Percentiles rank a stretch among this genome's conserved stretches.
Conservation (phyloP, 1,140 invertebrate genomes). For the Drosophila sucinea region DNA sequence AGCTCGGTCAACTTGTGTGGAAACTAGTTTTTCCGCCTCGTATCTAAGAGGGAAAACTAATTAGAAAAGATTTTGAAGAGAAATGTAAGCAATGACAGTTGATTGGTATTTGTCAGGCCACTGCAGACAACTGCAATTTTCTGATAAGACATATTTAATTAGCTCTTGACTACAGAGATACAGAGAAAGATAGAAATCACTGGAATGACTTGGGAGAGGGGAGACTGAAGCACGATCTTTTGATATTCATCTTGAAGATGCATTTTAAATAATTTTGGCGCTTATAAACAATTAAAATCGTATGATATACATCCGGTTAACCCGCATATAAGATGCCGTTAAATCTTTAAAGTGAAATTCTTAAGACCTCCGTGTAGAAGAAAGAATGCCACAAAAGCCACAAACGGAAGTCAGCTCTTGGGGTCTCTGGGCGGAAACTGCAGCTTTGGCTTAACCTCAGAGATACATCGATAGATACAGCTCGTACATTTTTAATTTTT, state of each 20-base stretch:
- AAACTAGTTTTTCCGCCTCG: slow-evolving; percentile 9
- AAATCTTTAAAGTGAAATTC: slow-evolving; percentile 77
- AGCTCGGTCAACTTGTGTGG: slow-evolving; percentile 4
- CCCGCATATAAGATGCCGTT: slow-evolving; percentile 53
- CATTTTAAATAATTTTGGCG: not conserved
- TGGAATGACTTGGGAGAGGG: slow-evolving; percentile 28
- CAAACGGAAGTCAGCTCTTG: slow-evolving; percentile 57
- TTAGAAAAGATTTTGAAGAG: slow-evolving; percentile 60
- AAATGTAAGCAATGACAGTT: slow-evolving; percentile 69
- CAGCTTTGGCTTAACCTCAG: slow-evolving; percentile 56
- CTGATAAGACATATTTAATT: slow-evolving; percentile 73
- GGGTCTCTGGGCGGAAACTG: slow-evolving; percentile 57
- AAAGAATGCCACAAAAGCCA: slow-evolving; percentile 51
- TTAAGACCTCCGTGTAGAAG: slow-evolving; percentile 47
- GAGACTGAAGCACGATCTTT: not conserved
- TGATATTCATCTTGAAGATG: not conserved
- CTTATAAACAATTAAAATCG: slow-evolving; percentile 55
- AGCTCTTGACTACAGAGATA: slow-evolving; percentile 55
- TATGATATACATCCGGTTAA: slow-evolving; percentile 66
- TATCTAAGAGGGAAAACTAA: slow-evolving; percentile 46
- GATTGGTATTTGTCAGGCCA: slow-evolving; percentile 61
- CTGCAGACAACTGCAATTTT: slow-evolving; percentile 58
- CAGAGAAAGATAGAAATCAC: slow-evolving; percentile 23
- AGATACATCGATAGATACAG: slow-evolving; percentile 14
- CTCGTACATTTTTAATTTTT: slow-evolving; percentile 78